A percentile compares a stretch with the other conserved stretches of the same genome.
Evolutionary conservation across 2,113 vertebrate species (phyloP).

Genomic region (Coptodon bakossiorum): DNA sequence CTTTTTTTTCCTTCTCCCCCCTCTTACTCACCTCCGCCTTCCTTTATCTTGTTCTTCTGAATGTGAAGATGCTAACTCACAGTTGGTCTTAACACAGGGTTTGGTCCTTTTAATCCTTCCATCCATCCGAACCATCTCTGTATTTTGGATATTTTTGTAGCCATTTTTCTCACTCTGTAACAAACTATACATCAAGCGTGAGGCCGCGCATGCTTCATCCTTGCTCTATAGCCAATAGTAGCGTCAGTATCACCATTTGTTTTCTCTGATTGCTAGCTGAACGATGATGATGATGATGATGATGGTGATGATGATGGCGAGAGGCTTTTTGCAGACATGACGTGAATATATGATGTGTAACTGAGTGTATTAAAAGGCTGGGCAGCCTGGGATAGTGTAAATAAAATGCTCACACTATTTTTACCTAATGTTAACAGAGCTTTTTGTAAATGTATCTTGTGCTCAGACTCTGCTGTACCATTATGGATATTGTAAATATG

Average conservation of each 20-base stretch:
- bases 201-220: conserved; percentile 51
- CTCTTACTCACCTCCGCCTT: neutral
- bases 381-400: conserved; percentile 58
- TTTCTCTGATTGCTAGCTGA: conserved; percentile 45
- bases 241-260: conserved; percentile 29
- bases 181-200: conserved; percentile 10
- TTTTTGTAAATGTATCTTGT: conserved; percentile 84
- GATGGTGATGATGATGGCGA: neutral
- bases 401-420: conserved; percentile 72
- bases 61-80: conserved; percentile 44
- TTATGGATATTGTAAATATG: conserved; percentile 81
- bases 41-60: conserved; percentile 25
- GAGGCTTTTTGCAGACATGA: conserved; percentile 30
- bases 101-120: neutral
- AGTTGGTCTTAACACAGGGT: conserved; percentile 23
- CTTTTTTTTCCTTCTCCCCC: neutral
- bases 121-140: conserved; percentile 11
- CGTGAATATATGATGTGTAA: conserved; percentile 41
- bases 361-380: conserved; percentile 44
- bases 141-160: conserved; percentile 69
- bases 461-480: conserved; percentile 81
- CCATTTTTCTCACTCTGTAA: conserved; percentile 28
- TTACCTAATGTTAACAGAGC: conserved; percentile 67
- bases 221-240: conserved; percentile 46
- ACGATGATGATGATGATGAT: neutral